These are phyloP conservation scores for Nymphalis c-album DNA, from an alignment of 2,888 invertebrate genomes.

Conservation along the genomic window DNA sequence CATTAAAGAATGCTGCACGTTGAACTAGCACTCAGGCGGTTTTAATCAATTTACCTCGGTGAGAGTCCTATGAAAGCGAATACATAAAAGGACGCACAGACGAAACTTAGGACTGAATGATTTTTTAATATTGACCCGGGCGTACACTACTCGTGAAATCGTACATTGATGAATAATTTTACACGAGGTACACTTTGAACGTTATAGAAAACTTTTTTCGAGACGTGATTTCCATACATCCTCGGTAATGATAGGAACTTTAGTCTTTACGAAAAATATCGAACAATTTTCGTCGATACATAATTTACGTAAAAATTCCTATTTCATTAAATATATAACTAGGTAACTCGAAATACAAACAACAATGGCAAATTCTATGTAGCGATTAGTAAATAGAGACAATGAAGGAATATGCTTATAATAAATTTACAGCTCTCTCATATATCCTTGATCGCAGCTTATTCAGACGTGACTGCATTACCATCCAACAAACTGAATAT, in stretches of 20 bases:
- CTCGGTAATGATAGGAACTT: too few relatives aligned
- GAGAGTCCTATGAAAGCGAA: conserved; percentile 26
- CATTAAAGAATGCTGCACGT: conserved; percentile 36
- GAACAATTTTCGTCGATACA: too few relatives aligned
- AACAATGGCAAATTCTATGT: background rate
- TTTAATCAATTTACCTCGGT: conserved; percentile 39
- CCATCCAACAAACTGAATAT: background rate
- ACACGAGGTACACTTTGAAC: background rate
- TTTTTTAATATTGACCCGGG: background rate
- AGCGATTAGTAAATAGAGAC: background rate
- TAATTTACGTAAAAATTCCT: too few relatives aligned
- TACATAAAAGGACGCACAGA: conserved; percentile 17
- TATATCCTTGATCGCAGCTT: conserved; percentile 9
- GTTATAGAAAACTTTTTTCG: too few relatives aligned
- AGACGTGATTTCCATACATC: too few relatives aligned
- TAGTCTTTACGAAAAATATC: too few relatives aligned
- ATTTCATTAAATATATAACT: background rate
- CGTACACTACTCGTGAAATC: background rate
- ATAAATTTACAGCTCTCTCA: background rate
- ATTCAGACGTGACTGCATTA: conserved; percentile 13
- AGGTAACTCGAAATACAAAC: background rate
- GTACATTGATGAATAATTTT: background rate
- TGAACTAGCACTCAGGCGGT: conserved; percentile 28
- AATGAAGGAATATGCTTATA: background rate
- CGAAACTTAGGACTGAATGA: background rate